These are phyloP conservation scores for Smutsia temminckii DNA, from an alignment of 2,797 vertebrate species.

Conservation along the genomic window DNA sequence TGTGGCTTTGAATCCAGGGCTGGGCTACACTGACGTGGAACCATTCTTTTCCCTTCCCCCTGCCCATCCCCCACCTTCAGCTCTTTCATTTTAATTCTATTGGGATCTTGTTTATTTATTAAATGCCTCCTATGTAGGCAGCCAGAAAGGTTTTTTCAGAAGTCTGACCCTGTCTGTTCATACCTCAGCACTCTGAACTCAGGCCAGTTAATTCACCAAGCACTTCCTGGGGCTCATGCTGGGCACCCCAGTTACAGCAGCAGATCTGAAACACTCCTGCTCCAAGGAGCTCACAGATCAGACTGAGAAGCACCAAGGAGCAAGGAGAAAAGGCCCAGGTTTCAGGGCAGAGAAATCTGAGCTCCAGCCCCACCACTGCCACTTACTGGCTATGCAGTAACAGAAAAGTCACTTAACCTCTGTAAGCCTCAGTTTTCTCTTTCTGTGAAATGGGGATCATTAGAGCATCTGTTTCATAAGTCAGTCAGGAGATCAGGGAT, in stretches of 20 bases:
- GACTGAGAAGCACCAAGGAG: neutral
- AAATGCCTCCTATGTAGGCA: neutral
- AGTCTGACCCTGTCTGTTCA: neutral
- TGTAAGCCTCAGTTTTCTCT: neutral
- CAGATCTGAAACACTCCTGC: neutral
- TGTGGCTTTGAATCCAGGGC: neutral
- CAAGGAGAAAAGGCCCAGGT: neutral
- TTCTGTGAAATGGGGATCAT: neutral
- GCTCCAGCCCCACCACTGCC: neutral
- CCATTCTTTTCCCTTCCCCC: neutral
- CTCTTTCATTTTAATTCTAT: neutral
- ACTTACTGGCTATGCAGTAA: neutral
- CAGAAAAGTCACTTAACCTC: neutral
- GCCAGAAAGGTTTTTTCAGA: neutral
- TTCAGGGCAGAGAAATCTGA: neutral
- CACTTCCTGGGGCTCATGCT: neutral
- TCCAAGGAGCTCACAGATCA: neutral
- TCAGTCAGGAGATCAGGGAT: neutral
- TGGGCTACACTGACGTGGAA: neutral
- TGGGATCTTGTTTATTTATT: neutral
- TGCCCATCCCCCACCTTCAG: no score
- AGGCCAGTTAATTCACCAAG: neutral
- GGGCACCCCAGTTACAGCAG: neutral
- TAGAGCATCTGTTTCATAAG: neutral
- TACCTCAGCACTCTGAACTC: neutral